Conservation (phyloP, 2,797 vertebrate species). For the Choloepus didactylus region DNA sequence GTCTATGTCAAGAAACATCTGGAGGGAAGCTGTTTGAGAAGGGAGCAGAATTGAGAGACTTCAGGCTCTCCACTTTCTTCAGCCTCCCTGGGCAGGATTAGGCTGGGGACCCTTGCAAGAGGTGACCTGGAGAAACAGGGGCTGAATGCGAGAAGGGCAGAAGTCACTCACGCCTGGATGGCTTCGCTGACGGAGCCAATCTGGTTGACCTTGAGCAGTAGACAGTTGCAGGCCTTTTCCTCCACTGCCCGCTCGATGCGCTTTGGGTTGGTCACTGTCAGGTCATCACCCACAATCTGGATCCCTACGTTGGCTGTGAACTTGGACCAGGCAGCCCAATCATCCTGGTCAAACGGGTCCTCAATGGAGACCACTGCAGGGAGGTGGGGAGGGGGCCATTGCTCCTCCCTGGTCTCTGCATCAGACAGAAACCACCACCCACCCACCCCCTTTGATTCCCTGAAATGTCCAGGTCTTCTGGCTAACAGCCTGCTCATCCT, state of each 20-base stretch:
- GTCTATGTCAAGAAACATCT: not conserved
- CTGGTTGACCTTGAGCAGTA: constrained; percentile 97
- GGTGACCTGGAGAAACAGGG: not conserved
- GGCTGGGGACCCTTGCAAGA: not conserved
- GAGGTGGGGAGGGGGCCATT: not conserved
- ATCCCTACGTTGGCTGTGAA: constrained; percentile 95
- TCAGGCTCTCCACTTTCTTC: not conserved
- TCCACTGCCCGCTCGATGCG: constrained; percentile 94
- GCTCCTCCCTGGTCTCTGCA: not conserved
- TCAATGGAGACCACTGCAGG: constrained; percentile 95
- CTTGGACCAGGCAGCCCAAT: constrained; percentile 96
- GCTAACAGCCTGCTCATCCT: not conserved
- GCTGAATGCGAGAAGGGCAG: not conserved
- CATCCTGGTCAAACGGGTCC: constrained; percentile 97
- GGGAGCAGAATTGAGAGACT: not conserved
- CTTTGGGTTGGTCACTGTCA: constrained; percentile 96
- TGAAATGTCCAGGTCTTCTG: not conserved
- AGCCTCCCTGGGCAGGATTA: not conserved
- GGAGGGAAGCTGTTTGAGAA: not conserved
- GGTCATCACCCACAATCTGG: constrained; percentile 96
- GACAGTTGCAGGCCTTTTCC: constrained; percentile 96
- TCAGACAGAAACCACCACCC: not conserved
- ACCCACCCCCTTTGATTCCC: not conserved
- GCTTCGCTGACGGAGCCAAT: constrained; percentile 96
- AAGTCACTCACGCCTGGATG: constrained; percentile 93